These are phyloP conservation scores for Drosophila borealis DNA, from an alignment of 2,888 invertebrate genomes.

Conservation along the genomic window DNA sequence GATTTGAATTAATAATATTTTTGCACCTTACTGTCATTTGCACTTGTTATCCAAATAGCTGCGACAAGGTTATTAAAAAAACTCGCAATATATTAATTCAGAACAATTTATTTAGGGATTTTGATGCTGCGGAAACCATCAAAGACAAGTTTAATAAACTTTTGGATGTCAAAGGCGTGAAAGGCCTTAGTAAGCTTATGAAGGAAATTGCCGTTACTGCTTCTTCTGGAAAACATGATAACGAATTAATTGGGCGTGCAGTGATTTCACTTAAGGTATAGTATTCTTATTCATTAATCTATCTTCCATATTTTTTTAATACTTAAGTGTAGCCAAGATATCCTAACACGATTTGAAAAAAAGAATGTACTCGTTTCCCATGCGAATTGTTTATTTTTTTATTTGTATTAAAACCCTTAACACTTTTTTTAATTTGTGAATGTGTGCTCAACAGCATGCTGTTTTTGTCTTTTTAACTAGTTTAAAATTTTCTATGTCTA, in stretches of 20 bases:
- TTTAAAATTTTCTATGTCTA: too few species aligned
- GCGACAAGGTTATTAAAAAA: too few species aligned
- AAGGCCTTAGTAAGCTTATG: constrained; percentile 92
- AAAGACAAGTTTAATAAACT: constrained; percentile 94
- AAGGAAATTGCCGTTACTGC: constrained; percentile 97
- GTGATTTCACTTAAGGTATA: constrained; percentile 90
- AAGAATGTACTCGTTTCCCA: too few species aligned
- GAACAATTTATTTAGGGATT: constrained; percentile 87
- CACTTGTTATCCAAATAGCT: too few species aligned
- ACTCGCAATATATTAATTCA: neutral
- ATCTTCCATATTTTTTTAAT: neutral
- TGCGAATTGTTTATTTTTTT: too few species aligned
- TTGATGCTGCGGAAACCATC: constrained; percentile 95
- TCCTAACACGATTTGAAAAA: too few species aligned
- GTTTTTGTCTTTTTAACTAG: too few species aligned
- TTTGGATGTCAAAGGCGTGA: constrained; percentile 93
- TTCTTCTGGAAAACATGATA: constrained; percentile 96
- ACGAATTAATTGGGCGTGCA: constrained; percentile 97
- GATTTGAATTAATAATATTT: too few species aligned
- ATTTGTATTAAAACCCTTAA: too few species aligned
- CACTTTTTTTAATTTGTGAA: too few species aligned
- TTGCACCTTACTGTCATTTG: too few species aligned
- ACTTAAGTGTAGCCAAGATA: neutral
- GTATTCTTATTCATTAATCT: neutral
- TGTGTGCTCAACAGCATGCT: too few species aligned